Base-by-base conservation (phyloP, 1,140 invertebrate genomes). In the Pogonomyrmex barbatus region DNA sequence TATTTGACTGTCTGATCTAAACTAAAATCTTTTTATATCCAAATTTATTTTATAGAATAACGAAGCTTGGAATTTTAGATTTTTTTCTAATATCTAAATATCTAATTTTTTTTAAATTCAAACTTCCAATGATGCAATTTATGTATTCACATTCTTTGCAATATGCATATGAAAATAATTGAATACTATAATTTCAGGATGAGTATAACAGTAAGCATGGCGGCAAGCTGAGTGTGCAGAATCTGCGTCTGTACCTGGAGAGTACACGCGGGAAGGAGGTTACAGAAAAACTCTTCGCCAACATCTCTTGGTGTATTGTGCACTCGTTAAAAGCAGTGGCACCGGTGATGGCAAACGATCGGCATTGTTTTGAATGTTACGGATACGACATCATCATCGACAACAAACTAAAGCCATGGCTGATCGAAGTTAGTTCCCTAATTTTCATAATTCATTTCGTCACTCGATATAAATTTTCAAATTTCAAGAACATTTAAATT, bases 181-280 rank as follows among this genome's bases (percentile, higher is more conserved):
- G 4, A 5, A 42, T 33, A 45, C 17, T 6, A 12, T 56, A 56
- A 75, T 60, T 86, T 65, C 77, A 98, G 98, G 98, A 98, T 17
- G 98, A 99, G 92, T 99, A 99, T 91, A 99, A 99, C 94, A 97
- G 96, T 88, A 96, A 99, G 75, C 98, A 99, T 91, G 98, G 99
- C 4, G 98, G 98, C 0, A 99, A 99, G 95, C 97, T 99, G 96
- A 98, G 97, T 68, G 97, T 99, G 4, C 97, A 99, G 92, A 99
- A 99, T 96, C 95, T 99, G 75, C 96, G 98, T 45, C 94, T 99
- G 0, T 99, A 98, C 94, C 95, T 99, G 88, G 98, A 99, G 95
- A 98, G 98, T 71, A 99, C 98, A 0, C 95, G 97, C 65, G 98
- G 99, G 1, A 98, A 99, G 93, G 96, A 96, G 62, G 97, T 98